Evolutionary conservation across 2,888 invertebrate genomes (phyloP), one percentile per base, ranked within the genome.

Genomic region (Drosophila crucigera): DNA sequence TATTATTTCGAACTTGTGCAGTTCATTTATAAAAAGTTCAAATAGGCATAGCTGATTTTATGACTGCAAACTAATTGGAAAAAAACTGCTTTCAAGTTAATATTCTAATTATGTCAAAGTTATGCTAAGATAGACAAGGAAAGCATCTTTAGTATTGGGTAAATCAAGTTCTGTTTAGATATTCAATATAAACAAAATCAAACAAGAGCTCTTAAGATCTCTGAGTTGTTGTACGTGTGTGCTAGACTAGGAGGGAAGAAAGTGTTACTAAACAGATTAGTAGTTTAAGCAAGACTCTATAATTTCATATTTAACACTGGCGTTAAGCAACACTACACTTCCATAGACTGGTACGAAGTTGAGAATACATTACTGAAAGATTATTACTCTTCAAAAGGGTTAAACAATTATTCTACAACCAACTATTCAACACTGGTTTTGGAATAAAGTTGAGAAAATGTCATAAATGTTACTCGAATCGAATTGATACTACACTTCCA

Each of bases 131-230:
- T 3, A 19, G 2, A 7, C 19, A 39, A 39, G 1, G 3, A 39
- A 37, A 6, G 0, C 37, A 6, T 0, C 16, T 37, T 16, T 3
- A 1, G 19, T 0, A 19, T 14, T 39, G 0, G 19, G 7, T 9
- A 39, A 39, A 19, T 19, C 0, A 7, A 39, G 19, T n/a, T 39
- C 0, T 39, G 9, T 9, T 7, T 19, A 19, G 6, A 7, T 19
- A 19, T 7, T 37, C 3, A 39, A 9, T n/a, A n/a, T 9, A 39
- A 39, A 39, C 9, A 3, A 41, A 41, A n/a, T n/a, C 4, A 41
- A 10, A 22, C 22, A 22, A 4, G 16, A 1, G 7, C 2, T 7
- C 4, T 7, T 22, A 0, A 43, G 22, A 3, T 14, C 22, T 22
- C 22, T 3, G 5, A 43, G 6, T 14, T 22, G 6, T 43, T 0